Evolutionary conservation across 2,888 invertebrate species (phyloP).

Genomic region (Gordius sp.): DNA sequence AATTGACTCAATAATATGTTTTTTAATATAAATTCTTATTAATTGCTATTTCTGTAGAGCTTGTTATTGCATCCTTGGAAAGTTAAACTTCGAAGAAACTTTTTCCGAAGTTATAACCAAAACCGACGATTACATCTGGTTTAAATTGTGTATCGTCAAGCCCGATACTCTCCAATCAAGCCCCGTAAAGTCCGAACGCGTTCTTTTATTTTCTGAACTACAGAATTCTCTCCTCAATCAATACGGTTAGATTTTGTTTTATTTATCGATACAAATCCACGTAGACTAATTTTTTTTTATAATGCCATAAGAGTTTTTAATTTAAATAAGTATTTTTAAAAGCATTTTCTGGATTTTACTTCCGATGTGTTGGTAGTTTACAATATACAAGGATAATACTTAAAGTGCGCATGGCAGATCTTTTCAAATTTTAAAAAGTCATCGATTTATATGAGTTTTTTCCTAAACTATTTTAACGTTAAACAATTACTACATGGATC

Average conservation of each 20-base stretch:
- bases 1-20: background rate
- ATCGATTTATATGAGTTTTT: too few species aligned
- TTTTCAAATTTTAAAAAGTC: too few species aligned
- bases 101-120: constrained; percentile 2
- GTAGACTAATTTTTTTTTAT: too few species aligned
- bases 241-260: background rate
- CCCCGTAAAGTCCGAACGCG: background rate
- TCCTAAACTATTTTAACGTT: too few species aligned
- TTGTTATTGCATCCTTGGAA: constrained; percentile 7
- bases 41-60: background rate
- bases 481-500: too few species aligned
- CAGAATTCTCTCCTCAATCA: constrained; percentile 8
- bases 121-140: constrained; percentile 15
- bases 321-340: too few species aligned
- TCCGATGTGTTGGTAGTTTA: too few species aligned
- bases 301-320: too few species aligned
- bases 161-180: background rate
- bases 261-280: too few species aligned
- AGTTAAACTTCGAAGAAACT: background rate
- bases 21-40: background rate
- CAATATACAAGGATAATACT: too few species aligned
- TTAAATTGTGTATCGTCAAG: background rate
- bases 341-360: too few species aligned
- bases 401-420: too few species aligned
- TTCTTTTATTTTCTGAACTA: background rate